phyloP scores from a whole-genome alignment of 1,140 invertebrate genomes.

The Pygmarrhopalites habei region DNA sequence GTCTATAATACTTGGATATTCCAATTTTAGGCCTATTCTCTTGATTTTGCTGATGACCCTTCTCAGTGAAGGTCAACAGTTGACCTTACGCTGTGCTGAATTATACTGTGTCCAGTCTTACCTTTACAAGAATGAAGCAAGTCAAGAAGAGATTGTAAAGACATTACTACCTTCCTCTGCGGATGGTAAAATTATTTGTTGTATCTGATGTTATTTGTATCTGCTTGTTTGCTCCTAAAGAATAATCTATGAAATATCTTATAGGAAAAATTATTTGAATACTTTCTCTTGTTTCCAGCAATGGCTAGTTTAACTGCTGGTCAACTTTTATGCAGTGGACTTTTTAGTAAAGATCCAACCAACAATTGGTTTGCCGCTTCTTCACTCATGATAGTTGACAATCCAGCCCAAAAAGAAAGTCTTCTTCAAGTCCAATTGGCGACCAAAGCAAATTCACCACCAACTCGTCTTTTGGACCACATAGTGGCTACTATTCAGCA shows the following conservation, averaged over 20 bases:
- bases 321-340: conserved; percentile 86
- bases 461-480: conserved; percentile 81
- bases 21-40: conserved; percentile 64
- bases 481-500: conserved; percentile 76
- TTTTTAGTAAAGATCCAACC: conserved; percentile 83
- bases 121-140: conserved; percentile 85
- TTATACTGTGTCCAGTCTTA: conserved; percentile 97
- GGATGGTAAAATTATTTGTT: conserved; percentile 51
- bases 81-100: conserved; percentile 83
- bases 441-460: conserved; percentile 71
- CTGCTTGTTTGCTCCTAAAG: background rate
- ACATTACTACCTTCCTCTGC: conserved; percentile 78
- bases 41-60: conserved; percentile 95
- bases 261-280: too few relatives aligned
- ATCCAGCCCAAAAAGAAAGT: conserved; percentile 81
- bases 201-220: background rate
- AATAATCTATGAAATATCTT: background rate
- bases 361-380: conserved; percentile 97
- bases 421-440: conserved; percentile 85
- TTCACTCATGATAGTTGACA: conserved; percentile 83
- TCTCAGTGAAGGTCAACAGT: conserved; percentile 97
- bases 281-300: too few relatives aligned
- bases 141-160: conserved; percentile 78
- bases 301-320: conserved; percentile 54
- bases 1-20: too few relatives aligned